These are phyloP conservation scores for Lagopus muta DNA, from an alignment of 2,113 vertebrate species.

Conservation along the genomic window DNA sequence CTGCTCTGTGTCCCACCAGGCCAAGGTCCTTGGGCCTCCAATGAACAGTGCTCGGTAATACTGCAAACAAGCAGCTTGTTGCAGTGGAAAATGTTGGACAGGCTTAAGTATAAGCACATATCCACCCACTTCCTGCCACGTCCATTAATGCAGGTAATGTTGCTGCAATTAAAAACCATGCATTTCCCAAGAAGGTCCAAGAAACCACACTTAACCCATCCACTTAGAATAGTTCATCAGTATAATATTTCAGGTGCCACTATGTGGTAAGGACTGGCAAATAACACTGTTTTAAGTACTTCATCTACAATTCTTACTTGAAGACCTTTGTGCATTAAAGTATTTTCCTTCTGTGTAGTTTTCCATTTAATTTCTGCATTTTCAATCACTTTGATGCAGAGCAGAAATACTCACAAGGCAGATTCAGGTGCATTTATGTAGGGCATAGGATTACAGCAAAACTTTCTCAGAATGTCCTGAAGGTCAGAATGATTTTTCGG, in stretches of 20 bases:
- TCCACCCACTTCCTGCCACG: background rate
- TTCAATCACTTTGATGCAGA: background rate
- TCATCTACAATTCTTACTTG: background rate
- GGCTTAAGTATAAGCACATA: background rate
- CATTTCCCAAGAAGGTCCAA: background rate
- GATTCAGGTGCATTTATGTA: background rate
- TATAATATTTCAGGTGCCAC: background rate
- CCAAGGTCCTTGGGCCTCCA: fast-evolving
- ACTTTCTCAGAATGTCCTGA: background rate
- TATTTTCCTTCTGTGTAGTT: background rate
- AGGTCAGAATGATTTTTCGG: background rate
- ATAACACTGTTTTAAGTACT: background rate
- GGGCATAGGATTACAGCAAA: background rate
- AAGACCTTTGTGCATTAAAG: background rate
- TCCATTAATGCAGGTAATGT: constrained; percentile 15
- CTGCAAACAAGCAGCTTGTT: background rate
- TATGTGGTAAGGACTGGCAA: background rate
- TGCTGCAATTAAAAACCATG: constrained; percentile 13
- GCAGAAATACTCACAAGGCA: background rate
- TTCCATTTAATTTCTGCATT: constrained; percentile 7
- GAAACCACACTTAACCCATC: constrained; percentile 5
- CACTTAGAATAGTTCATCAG: background rate
- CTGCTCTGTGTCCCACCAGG: background rate
- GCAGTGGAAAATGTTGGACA: background rate
- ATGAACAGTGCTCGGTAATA: background rate